These are phyloP conservation scores for Hoplostethus atlanticus DNA, from an alignment of 2,797 vertebrate genomes.

Conservation along the genomic window DNA sequence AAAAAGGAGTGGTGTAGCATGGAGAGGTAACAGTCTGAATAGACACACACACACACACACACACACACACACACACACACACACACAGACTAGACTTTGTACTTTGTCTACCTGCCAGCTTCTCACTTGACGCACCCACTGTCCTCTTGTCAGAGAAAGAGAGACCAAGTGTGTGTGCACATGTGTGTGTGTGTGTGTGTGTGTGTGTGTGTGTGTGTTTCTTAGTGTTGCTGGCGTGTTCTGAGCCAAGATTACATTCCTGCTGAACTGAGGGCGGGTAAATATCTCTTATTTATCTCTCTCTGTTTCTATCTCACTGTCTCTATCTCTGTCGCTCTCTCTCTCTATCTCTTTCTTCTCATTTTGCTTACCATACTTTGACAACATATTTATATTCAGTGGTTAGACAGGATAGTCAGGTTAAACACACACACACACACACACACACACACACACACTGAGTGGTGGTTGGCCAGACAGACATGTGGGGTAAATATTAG, in stretches of 20 bases:
- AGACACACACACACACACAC: constrained; percentile 18
- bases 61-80: constrained; percentile 9
- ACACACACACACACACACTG: constrained; percentile 10
- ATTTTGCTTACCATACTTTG: constrained; percentile 56
- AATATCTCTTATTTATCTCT: constrained; percentile 56
- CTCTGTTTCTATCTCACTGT: constrained; percentile 3
- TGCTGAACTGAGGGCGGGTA: constrained; percentile 64
- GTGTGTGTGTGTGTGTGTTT: constrained; percentile 36
- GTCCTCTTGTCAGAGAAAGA: constrained; percentile 56
- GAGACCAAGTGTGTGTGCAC: constrained; percentile 8
- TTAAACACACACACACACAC: constrained; percentile 47
- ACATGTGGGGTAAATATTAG: constrained; percentile 73
- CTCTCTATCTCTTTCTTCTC: constrained; percentile 48
- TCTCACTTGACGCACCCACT: constrained; percentile 60
- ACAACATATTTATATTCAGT: constrained; percentile 55
- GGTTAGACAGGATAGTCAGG: constrained; percentile 33
- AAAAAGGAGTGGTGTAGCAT: constrained; percentile 28
- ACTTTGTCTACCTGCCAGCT: constrained; percentile 61
- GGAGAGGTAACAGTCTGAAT: constrained; percentile 3
- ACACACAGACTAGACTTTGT: constrained; percentile 49
- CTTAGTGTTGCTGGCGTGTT: constrained; percentile 54
- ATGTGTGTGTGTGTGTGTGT: neutral
- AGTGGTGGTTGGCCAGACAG: constrained; percentile 31
- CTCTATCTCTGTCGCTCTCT: constrained; percentile 7
- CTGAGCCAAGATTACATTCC: constrained; percentile 72